Evolutionary conservation across 2,113 vertebrate species (phyloP).

Genomic region (Melanostigma gelatinosum): DNA sequence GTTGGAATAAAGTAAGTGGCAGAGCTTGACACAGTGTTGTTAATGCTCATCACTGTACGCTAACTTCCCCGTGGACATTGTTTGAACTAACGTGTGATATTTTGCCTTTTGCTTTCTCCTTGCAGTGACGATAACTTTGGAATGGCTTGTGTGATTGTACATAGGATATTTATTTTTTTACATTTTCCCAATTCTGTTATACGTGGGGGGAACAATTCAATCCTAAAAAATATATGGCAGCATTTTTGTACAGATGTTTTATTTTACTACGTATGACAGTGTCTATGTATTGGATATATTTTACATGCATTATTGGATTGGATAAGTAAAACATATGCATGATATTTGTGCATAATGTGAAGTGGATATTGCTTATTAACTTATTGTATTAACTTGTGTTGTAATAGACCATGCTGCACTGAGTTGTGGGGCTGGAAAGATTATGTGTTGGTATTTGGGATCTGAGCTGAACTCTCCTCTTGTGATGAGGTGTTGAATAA

Average conservation of each 20-base stretch:
- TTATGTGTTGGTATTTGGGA: slow-evolving; percentile 58
- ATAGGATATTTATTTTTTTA: slow-evolving; percentile 90
- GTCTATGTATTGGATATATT: slow-evolving; percentile 75
- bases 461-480: slow-evolving; percentile 69
- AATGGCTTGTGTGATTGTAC: slow-evolving; percentile 84
- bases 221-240: slow-evolving; percentile 64
- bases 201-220: slow-evolving; percentile 54
- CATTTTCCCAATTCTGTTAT: slow-evolving; percentile 71
- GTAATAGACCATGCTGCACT: slow-evolving; percentile 82
- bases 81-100: slow-evolving; percentile 72
- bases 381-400: slow-evolving; percentile 82
- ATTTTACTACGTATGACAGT: slow-evolving; percentile 77
- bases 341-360: slow-evolving; percentile 87
- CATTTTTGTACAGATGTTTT: slow-evolving; percentile 82
- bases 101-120: slow-evolving; percentile 73
- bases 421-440: slow-evolving; percentile 77
- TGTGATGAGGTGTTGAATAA: slow-evolving; percentile 51
- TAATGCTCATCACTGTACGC: neutral
- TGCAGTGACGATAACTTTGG: slow-evolving; percentile 86
- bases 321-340: slow-evolving; percentile 79
- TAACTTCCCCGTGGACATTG: slow-evolving; percentile 20
- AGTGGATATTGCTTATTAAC: slow-evolving; percentile 82
- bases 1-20: slow-evolving; percentile 86
- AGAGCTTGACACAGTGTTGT: neutral
- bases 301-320: slow-evolving; percentile 78